phyloP scores from a whole-genome alignment of 2,888 invertebrate species.

The Drosophila trichaetosa region DNA sequence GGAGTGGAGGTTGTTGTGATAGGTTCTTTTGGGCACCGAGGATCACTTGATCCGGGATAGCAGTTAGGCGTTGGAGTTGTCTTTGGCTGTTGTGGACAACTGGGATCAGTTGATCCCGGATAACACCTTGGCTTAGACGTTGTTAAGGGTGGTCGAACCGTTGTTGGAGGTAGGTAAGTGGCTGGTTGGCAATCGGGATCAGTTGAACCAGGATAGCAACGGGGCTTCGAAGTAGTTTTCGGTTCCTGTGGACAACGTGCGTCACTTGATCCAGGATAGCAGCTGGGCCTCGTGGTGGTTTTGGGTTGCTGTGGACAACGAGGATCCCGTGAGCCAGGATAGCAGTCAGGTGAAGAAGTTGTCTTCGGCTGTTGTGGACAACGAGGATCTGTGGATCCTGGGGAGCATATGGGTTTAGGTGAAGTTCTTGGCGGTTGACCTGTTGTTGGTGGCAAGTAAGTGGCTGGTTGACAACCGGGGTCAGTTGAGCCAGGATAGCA shows the following conservation, averaged over 20 bases:
- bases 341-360: slow-evolving; percentile 53
- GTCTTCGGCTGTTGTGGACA: slow-evolving; percentile 24
- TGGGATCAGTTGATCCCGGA: slow-evolving; percentile 66
- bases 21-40: slow-evolving; percentile 59
- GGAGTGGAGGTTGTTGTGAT: slow-evolving; percentile 1
- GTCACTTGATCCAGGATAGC: slow-evolving; percentile 83
- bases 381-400: slow-evolving; percentile 71
- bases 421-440: neutral
- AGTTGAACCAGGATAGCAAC: slow-evolving; percentile 70
- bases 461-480: slow-evolving; percentile 18
- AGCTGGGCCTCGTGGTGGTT: slow-evolving; percentile 40
- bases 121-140: slow-evolving; percentile 16
- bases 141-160: neutral
- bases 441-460: slow-evolving; percentile 33
- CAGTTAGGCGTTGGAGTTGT: slow-evolving; percentile 30
- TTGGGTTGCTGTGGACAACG: slow-evolving; percentile 5
- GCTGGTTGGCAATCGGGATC: slow-evolving; percentile 58
- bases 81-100: slow-evolving; percentile 47
- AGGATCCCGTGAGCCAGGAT: slow-evolving; percentile 46
- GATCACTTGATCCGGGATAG: slow-evolving; percentile 62
- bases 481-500: slow-evolving; percentile 82
- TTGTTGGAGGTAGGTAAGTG: slow-evolving; percentile 16
- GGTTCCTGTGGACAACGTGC: slow-evolving; percentile 79
- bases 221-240: slow-evolving; percentile 7
- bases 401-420: neutral